Evolutionary conservation across 2,888 invertebrate genomes (phyloP).

Genomic region (Diaperis boleti): DNA sequence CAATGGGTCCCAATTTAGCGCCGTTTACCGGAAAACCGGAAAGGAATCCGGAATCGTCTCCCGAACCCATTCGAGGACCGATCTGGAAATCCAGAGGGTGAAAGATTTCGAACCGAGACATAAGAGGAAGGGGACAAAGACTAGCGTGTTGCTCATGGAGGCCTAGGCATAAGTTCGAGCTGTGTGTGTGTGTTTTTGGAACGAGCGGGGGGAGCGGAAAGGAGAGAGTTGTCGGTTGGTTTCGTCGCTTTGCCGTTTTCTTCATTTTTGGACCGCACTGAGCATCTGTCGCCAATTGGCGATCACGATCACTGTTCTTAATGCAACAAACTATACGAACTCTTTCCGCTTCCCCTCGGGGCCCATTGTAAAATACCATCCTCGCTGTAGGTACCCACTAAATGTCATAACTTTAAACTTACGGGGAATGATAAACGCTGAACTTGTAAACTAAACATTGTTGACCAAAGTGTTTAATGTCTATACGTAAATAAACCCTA

Average conservation of each 20-base stretch:
- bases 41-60: constrained; percentile 50
- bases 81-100: constrained; percentile 49
- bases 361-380: too few species aligned
- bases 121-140: constrained; percentile 53
- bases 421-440: constrained; percentile 35
- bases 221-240: too few species aligned
- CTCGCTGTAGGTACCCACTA: too few species aligned
- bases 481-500: constrained; percentile 18
- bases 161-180: constrained; percentile 12
- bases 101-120: constrained; percentile 48
- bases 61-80: constrained; percentile 51
- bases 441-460: constrained; percentile 36
- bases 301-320: too few species aligned
- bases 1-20: constrained; percentile 39
- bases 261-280: too few species aligned
- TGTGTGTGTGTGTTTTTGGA: not conserved
- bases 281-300: too few species aligned
- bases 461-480: constrained; percentile 24
- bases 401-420: constrained; percentile 12
- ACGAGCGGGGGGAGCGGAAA: too few species aligned
- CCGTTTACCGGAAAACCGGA: constrained; percentile 43
- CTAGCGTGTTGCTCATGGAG: constrained; percentile 50
- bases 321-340: too few species aligned
- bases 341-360: too few species aligned
- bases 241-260: too few species aligned